phyloP scores from a whole-genome alignment of 1,140 invertebrate species.

The Paraescarpia echinospica region DNA sequence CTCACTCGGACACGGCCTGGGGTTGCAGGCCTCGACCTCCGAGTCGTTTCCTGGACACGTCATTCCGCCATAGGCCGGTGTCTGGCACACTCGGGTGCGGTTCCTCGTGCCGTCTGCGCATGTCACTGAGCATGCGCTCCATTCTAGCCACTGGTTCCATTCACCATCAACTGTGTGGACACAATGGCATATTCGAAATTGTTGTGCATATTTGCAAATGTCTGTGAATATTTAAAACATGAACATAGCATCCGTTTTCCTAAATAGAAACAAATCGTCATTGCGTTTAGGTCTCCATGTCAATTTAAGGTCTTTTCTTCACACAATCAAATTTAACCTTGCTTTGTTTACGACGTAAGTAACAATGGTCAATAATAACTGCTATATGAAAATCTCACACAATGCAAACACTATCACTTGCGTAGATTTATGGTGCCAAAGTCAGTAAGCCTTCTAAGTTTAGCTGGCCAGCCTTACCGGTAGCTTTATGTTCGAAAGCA shows the following conservation, averaged over 20 bases:
- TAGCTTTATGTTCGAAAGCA: not conserved
- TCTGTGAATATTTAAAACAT: too few species aligned
- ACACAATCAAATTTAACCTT: not conserved
- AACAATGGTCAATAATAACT: not conserved
- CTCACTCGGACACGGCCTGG: constrained; percentile 12
- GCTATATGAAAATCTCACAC: not conserved
- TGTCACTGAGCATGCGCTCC: constrained; percentile 21
- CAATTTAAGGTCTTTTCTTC: too few species aligned
- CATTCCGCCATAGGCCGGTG: constrained; percentile 1
- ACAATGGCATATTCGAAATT: not conserved
- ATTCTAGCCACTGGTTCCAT: constrained; percentile 20
- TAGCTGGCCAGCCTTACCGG: not conserved
- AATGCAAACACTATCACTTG: not conserved
- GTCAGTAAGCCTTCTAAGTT: not conserved
- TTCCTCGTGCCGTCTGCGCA: constrained; percentile 16
- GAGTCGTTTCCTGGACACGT: constrained; percentile 7
- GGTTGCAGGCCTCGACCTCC: constrained; percentile 10
- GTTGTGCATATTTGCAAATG: too few species aligned
- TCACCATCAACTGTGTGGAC: constrained; percentile 18
- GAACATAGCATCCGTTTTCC: too few species aligned
- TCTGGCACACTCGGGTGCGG: not conserved
- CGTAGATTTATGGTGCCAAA: not conserved
- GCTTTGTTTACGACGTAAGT: not conserved
- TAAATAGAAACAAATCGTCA: too few species aligned
- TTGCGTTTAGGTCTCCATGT: too few species aligned